Evolutionary conservation across 2,888 invertebrate genomes (phyloP).

Genomic region (Tetragonisca angustula): DNA sequence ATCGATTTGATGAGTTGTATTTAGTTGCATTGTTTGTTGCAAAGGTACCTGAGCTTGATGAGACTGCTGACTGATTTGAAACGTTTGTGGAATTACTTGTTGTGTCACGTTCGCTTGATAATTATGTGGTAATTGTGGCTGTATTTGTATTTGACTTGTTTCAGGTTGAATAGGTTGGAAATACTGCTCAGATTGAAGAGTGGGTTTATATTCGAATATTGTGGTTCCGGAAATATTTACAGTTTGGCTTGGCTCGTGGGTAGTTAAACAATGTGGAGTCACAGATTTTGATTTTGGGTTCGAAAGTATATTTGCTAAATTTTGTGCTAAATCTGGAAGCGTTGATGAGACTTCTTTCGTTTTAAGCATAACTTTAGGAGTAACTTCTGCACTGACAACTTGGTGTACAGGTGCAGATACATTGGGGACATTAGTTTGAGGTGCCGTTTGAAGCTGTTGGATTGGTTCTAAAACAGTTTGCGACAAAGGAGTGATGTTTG

Average conservation of each 20-base stretch:
- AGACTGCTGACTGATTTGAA: slow-evolving; percentile 61
- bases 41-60: slow-evolving; percentile 62
- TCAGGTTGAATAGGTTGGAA: slow-evolving; percentile 82
- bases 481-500: slow-evolving; percentile 50
- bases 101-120: slow-evolving; percentile 65
- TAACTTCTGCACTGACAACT: slow-evolving; percentile 49
- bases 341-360: slow-evolving; percentile 82
- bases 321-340: slow-evolving; percentile 82
- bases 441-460: slow-evolving; percentile 61
- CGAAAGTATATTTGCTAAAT: slow-evolving; percentile 82
- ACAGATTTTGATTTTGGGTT: slow-evolving; percentile 81
- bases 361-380: slow-evolving; percentile 73
- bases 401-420: slow-evolving; percentile 63
- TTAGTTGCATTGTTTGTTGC: slow-evolving; percentile 61
- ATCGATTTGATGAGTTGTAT: slow-evolving; percentile 58
- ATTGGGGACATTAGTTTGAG: slow-evolving; percentile 65
- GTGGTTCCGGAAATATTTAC: slow-evolving; percentile 49
- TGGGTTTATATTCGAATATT: slow-evolving; percentile 61
- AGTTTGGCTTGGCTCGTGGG: slow-evolving; percentile 69
- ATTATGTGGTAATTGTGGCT: slow-evolving; percentile 69
- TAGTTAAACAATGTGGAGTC: slow-evolving; percentile 73
- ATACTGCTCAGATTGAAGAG: slow-evolving; percentile 79
- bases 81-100: slow-evolving; percentile 67
- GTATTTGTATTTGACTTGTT: slow-evolving; percentile 69
- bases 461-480: slow-evolving; percentile 58